These are phyloP conservation scores for Coboldia fuscipes DNA, from an alignment of 1,140 invertebrate genomes.

Conservation along the genomic window DNA sequence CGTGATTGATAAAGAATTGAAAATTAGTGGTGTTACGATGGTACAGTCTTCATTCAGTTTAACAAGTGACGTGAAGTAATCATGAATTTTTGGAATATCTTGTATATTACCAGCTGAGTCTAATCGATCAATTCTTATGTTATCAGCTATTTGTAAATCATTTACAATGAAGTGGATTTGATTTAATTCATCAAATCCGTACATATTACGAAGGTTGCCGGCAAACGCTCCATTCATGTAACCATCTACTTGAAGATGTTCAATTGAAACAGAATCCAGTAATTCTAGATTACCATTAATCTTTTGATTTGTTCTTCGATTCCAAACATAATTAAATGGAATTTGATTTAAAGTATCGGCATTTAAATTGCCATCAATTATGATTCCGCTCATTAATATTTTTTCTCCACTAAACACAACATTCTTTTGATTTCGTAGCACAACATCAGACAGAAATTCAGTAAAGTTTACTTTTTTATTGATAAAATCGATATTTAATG, in stretches of 20 bases:
- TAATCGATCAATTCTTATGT: too few species aligned
- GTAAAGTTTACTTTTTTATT: background rate
- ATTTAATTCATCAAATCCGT: background rate
- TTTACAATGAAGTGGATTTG: too few species aligned
- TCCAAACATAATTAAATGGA: background rate
- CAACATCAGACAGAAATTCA: background rate
- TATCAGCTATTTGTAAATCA: too few species aligned
- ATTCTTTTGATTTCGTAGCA: background rate
- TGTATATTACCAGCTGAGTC: too few species aligned
- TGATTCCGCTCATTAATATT: background rate
- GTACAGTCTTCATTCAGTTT: too few species aligned
- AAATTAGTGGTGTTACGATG: too few species aligned
- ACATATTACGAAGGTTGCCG: background rate
- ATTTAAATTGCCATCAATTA: background rate
- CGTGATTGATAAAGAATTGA: too few species aligned
- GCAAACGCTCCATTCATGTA: background rate
- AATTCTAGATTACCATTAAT: background rate
- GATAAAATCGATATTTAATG: background rate
- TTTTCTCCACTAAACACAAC: background rate
- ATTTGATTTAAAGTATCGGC: background rate
- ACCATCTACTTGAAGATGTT: background rate
- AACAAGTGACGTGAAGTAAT: too few species aligned
- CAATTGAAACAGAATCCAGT: background rate
- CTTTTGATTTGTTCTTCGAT: background rate
- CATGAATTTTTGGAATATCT: too few species aligned